A percentile compares a stretch with the other conserved stretches of the same genome.
Evolutionary conservation across 2,888 invertebrate genomes (phyloP).

Genomic region (Trissonchulus latispiculum): DNA sequence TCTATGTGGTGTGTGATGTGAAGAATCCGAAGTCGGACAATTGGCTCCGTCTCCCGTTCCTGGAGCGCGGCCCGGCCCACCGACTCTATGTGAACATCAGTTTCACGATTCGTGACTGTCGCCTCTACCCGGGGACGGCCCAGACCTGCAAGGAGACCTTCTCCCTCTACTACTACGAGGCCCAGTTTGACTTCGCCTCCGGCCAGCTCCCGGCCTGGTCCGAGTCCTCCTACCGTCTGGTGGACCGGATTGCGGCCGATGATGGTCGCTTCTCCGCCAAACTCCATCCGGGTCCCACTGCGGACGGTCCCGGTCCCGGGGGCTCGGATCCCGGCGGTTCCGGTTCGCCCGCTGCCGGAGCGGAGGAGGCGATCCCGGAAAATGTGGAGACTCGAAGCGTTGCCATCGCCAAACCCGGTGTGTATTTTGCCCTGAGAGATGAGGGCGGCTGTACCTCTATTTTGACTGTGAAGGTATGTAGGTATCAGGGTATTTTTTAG

Average conservation of each 20-base stretch:
- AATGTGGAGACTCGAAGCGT: constrained; percentile 43
- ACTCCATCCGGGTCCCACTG: no score
- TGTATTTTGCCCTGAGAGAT: constrained; percentile 94
- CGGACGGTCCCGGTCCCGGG: no score
- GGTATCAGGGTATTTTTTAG: no score
- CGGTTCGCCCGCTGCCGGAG: no score
- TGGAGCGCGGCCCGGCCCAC: constrained; percentile 80
- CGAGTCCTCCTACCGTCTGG: constrained; percentile 53
- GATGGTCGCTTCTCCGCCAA: constrained; percentile 85
- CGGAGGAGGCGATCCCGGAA: no score
- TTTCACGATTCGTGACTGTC: constrained; percentile 92
- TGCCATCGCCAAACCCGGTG: constrained; percentile 83
- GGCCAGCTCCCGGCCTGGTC: constrained; percentile 6
- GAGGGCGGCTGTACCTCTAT: constrained; percentile 95
- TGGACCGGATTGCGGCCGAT: constrained; percentile 87
- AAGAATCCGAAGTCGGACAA: constrained; percentile 73
- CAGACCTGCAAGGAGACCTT: constrained; percentile 86
- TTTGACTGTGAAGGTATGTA: constrained; percentile 64
- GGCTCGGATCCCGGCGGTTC: no score
- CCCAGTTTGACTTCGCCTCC: constrained; percentile 25
- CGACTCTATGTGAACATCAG: constrained; percentile 91
- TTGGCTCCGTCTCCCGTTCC: constrained; percentile 96
- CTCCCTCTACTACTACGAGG: constrained; percentile 77
- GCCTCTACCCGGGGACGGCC: constrained; percentile 80
- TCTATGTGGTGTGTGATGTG: constrained; percentile 92